Evolutionary conservation across 2,888 invertebrate genomes (phyloP).

Genomic region (Netelia melanura): DNA sequence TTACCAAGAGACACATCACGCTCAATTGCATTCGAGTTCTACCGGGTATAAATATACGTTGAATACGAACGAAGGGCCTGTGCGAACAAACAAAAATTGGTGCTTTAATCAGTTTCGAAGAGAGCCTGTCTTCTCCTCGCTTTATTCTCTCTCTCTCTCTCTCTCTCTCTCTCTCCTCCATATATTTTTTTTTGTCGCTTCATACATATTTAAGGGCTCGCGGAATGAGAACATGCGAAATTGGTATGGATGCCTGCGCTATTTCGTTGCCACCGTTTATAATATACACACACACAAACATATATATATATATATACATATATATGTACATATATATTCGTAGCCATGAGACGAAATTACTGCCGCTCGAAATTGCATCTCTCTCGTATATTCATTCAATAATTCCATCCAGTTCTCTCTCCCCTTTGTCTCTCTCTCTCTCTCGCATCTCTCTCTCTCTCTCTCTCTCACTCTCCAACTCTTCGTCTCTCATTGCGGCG

Average conservation of each 20-base stretch:
- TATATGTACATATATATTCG: background rate
- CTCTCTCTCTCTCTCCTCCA: background rate
- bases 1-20: constrained; percentile 52
- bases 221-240: constrained; percentile 53
- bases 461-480: background rate
- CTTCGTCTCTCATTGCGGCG: background rate
- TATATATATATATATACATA: background rate
- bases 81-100: constrained; percentile 53
- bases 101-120: constrained; percentile 57
- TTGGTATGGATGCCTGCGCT: constrained; percentile 43
- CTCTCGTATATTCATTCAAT: constrained; percentile 51
- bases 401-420: constrained; percentile 47
- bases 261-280: constrained; percentile 43
- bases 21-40: constrained; percentile 51
- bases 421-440: background rate
- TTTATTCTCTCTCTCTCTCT: background rate
- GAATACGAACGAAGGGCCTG: background rate
- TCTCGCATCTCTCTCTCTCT: constrained; percentile 1
- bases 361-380: constrained; percentile 55
- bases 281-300: background rate
- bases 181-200: constrained; percentile 27
- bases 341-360: constrained; percentile 34
- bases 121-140: constrained; percentile 16
- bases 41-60: background rate
- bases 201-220: constrained; percentile 59